Percentiles rank a stretch among this genome's conserved stretches.
phyloP scores from a whole-genome alignment of 2,888 invertebrate species.

The Caenorhabditis panamensis region DNA sequence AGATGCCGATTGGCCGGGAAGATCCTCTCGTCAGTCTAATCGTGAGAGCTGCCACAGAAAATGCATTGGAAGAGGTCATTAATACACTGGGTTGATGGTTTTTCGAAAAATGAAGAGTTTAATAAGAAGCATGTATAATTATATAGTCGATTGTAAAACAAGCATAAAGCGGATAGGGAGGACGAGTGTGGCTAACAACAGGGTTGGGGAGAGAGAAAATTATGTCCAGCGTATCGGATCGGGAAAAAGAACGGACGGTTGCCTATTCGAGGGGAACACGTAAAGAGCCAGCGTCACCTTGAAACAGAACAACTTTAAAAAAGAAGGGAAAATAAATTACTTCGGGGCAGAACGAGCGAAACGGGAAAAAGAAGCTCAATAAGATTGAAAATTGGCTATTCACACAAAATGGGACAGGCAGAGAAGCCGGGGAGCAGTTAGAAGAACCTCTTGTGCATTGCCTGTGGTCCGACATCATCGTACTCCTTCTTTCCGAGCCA shows the following conservation, averaged over 20 bases:
- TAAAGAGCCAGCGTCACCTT: conserved; percentile 48
- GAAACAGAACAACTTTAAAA: conserved; percentile 52
- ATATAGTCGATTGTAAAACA: conserved; percentile 37
- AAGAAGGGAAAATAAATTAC: conserved; percentile 43
- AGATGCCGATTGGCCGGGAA: too few species aligned
- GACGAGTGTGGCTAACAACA: conserved; percentile 30
- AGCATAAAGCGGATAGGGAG: conserved; percentile 49
- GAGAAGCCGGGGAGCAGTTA: conserved; percentile 82
- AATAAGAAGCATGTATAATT: conserved; percentile 42
- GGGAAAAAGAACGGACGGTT: conserved; percentile 33
- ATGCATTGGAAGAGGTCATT: too few species aligned
- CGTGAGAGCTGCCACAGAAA: too few species aligned
- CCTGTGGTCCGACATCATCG: conserved; percentile 95
- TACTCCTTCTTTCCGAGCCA: conserved; percentile 99
- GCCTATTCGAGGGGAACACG: conserved; percentile 42
- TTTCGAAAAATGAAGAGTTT: not conserved
- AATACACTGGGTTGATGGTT: too few species aligned
- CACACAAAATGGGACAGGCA: conserved; percentile 23
- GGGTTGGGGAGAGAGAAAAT: conserved; percentile 19
- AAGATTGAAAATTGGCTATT: conserved; percentile 34
- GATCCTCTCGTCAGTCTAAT: too few species aligned
- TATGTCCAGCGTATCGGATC: conserved; percentile 43
- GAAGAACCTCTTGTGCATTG: conserved; percentile 96
- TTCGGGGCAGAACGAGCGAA: conserved; percentile 19
- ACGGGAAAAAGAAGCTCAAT: conserved; percentile 17